Evolutionary conservation across 1,140 invertebrate species (phyloP).

Genomic region (Pseudachorutes palmiensis): DNA sequence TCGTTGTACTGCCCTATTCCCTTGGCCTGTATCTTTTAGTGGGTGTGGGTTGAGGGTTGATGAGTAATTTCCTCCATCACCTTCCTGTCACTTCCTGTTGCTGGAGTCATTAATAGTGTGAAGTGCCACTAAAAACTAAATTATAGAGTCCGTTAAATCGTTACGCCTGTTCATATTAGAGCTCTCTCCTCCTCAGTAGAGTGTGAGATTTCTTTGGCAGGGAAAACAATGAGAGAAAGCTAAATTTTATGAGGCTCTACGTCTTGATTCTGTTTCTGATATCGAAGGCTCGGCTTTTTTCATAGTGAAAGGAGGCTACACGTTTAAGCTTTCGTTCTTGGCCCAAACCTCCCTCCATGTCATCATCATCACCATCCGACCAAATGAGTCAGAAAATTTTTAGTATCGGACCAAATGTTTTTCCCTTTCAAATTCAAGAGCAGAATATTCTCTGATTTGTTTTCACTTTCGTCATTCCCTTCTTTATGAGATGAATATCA

Average conservation of each 20-base stretch:
- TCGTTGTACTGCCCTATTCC: too few relatives aligned
- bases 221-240: constrained; percentile 11
- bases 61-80: background rate
- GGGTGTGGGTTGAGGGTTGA: too few relatives aligned
- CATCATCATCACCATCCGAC: constrained; percentile 9
- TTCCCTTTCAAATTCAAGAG: background rate
- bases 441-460: background rate
- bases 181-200: background rate
- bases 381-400: constrained; percentile 14
- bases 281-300: background rate
- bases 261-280: constrained; percentile 6
- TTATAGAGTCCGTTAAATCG: constrained; percentile 11
- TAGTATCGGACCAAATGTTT: constrained; percentile 9
- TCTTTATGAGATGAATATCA: constrained; percentile 14
- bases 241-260: background rate
- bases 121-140: constrained; percentile 4
- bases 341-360: background rate
- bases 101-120: background rate
- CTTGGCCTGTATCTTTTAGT: too few relatives aligned
- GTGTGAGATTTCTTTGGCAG: background rate
- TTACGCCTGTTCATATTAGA: constrained; percentile 7
- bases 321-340: background rate
- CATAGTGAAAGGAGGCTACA: background rate
- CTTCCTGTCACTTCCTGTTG: constrained; percentile 4
- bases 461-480: background rate